Conservation (phyloP, 2,888 invertebrate genomes). For the Pycnomerus fuliginosus region DNA sequence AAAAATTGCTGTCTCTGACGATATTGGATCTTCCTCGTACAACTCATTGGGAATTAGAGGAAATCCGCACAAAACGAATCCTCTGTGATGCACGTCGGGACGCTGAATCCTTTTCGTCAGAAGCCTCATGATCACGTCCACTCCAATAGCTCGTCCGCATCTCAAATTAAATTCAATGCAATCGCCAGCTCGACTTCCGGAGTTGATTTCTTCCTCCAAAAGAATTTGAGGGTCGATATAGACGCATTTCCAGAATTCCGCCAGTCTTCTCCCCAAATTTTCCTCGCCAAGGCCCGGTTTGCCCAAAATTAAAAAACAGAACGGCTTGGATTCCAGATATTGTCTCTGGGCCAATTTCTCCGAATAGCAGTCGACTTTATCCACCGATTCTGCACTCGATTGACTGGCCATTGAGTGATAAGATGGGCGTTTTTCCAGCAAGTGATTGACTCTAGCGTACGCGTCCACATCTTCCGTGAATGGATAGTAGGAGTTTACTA, state of each 20-base stretch:
- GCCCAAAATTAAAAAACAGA: constrained; percentile 60
- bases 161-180: constrained; percentile 61
- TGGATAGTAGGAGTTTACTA: constrained; percentile 51
- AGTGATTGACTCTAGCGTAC: constrained; percentile 45
- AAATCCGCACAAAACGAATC: constrained; percentile 66
- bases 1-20: constrained; percentile 49
- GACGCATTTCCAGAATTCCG: constrained; percentile 59
- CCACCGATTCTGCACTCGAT: neutral
- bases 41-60: constrained; percentile 59
- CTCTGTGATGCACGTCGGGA: constrained; percentile 58
- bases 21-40: constrained; percentile 48
- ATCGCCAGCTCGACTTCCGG: constrained; percentile 57
- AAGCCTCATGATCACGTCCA: constrained; percentile 56
- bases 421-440: constrained; percentile 32
- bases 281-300: constrained; percentile 60
- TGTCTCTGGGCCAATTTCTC: constrained; percentile 57
- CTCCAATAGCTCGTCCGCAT: constrained; percentile 56
- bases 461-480: constrained; percentile 53
- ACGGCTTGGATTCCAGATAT: constrained; percentile 56
- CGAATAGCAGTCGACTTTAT: constrained; percentile 51
- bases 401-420: constrained; percentile 18
- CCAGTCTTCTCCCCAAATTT: constrained; percentile 58
- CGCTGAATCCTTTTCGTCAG: constrained; percentile 57
- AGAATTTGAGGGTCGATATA: constrained; percentile 60
- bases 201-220: constrained; percentile 60